Percentiles rank a stretch among this genome's conserved stretches.
Evolutionary conservation across 2,797 vertebrate species (phyloP).

Genomic region (Danio albolineatus): DNA sequence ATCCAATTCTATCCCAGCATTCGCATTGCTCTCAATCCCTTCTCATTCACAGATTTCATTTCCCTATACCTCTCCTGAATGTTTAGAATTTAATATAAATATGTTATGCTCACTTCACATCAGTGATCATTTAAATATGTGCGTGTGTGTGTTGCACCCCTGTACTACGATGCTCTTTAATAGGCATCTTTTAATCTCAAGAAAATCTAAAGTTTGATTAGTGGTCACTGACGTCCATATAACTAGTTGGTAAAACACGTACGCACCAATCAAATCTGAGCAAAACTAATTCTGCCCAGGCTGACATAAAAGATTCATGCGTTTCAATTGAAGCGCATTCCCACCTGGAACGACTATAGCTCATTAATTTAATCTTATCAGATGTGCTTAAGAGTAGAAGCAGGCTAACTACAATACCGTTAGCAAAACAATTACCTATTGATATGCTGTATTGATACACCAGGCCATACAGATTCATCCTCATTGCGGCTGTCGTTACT

Average conservation of each 20-base stretch:
- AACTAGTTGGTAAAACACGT: neutral
- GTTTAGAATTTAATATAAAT: neutral
- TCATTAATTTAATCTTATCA: conserved; percentile 40
- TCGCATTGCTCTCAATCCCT: conserved; percentile 18
- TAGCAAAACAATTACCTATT: conserved; percentile 51
- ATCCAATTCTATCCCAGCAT: neutral
- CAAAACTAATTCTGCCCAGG: neutral
- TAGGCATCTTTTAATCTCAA: conserved; percentile 33
- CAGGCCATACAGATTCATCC: conserved; percentile 39
- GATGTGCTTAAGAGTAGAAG: conserved; percentile 37
- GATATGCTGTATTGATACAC: conserved; percentile 35
- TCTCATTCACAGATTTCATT: conserved; percentile 36
- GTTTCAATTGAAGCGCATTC: conserved; percentile 12
- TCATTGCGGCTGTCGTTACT: conserved; percentile 43
- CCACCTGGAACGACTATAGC: neutral
- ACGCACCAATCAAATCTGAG: neutral
- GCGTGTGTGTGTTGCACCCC: conserved; percentile 45
- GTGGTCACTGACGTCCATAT: neutral
- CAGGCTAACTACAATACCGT: conserved; percentile 46
- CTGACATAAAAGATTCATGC: conserved; percentile 13
- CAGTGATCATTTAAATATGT: too few species aligned
- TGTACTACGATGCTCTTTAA: conserved; percentile 42
- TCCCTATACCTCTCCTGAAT: conserved; percentile 34
- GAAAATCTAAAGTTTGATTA: conserved; percentile 17
- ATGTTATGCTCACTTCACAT: too few species aligned